Evolutionary conservation across 2,888 invertebrate genomes (phyloP).

Genomic region (Hipparchia sbordonii): DNA sequence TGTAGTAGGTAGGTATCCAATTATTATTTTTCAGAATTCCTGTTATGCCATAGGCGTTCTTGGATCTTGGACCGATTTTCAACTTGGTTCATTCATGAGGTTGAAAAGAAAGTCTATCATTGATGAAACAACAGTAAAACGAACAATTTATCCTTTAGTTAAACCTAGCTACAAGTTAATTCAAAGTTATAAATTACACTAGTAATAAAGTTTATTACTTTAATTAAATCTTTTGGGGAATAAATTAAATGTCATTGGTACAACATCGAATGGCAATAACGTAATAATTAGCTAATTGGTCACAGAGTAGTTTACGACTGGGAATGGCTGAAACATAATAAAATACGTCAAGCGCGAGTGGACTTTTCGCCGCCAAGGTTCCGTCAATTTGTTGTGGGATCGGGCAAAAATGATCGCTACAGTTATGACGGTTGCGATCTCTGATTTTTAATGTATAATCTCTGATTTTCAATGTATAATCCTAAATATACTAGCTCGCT

Average conservation of each 20-base stretch:
- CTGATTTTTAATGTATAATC: too few relatives aligned
- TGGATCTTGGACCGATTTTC: too few relatives aligned
- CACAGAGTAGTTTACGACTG: constrained; percentile 72
- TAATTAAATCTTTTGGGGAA: constrained; percentile 27
- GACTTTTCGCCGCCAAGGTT: neutral
- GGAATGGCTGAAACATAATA: constrained; percentile 66
- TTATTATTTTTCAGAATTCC: too few relatives aligned
- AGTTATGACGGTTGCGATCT: too few relatives aligned
- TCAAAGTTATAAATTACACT: constrained; percentile 15
- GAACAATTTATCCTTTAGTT: neutral
- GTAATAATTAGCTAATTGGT: constrained; percentile 72
- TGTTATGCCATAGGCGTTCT: too few relatives aligned
- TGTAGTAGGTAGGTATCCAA: too few relatives aligned
- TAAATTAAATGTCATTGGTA: constrained; percentile 33
- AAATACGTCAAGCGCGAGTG: constrained; percentile 12
- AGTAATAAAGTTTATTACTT: constrained; percentile 21
- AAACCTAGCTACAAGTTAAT: constrained; percentile 21
- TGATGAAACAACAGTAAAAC: neutral
- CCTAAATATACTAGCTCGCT: too few relatives aligned
- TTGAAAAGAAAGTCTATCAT: too few relatives aligned
- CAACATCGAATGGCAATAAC: constrained; percentile 22
- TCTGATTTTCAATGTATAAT: too few relatives aligned
- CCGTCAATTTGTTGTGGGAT: neutral
- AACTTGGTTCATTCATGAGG: too few relatives aligned
- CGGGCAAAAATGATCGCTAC: too few relatives aligned